Conservation (phyloP, 37 sponge, comb jelly and placozoan species). For the Cliona cf. orientalis region DNA sequence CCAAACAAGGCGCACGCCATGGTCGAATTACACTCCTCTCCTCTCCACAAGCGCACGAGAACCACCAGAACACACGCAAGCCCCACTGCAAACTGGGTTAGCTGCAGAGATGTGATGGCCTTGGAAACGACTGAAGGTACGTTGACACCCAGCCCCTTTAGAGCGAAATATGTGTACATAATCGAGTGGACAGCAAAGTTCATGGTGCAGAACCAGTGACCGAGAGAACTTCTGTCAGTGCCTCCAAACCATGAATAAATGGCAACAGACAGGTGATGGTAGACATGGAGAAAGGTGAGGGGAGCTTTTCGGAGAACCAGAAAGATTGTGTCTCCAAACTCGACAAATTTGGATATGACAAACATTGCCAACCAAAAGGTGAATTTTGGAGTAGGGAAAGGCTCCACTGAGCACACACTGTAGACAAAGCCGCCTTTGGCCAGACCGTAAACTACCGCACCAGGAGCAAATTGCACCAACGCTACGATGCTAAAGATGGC, state of each 20-base stretch:
- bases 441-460: neutral
- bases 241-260: slow-evolving; percentile 32
- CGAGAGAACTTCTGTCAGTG: neutral
- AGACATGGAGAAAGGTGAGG: slow-evolving; percentile 75
- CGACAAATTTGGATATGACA: slow-evolving; percentile 56
- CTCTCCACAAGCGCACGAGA: too few species aligned
- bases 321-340: slow-evolving; percentile 72
- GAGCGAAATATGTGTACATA: slow-evolving; percentile 75
- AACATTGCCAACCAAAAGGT: slow-evolving; percentile 61
- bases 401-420: slow-evolving; percentile 4
- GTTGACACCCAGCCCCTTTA: slow-evolving; percentile 34
- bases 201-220: slow-evolving; percentile 49
- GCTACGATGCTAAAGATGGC: slow-evolving; percentile 51
- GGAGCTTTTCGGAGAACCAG: slow-evolving; percentile 63
- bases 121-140: slow-evolving; percentile 32
- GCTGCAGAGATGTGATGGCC: slow-evolving; percentile 60
- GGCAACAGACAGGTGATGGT: slow-evolving; percentile 70
- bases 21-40: neutral
- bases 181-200: slow-evolving; percentile 65
- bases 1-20: neutral
- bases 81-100: slow-evolving; percentile 62
- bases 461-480: neutral
- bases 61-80: neutral
- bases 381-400: neutral
- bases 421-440: slow-evolving; percentile 10